A percentile compares a stretch with the other conserved stretches of the same genome.
Evolutionary conservation across 2,888 invertebrate genomes (phyloP).

Genomic region (Dicyrtomina minuta): DNA sequence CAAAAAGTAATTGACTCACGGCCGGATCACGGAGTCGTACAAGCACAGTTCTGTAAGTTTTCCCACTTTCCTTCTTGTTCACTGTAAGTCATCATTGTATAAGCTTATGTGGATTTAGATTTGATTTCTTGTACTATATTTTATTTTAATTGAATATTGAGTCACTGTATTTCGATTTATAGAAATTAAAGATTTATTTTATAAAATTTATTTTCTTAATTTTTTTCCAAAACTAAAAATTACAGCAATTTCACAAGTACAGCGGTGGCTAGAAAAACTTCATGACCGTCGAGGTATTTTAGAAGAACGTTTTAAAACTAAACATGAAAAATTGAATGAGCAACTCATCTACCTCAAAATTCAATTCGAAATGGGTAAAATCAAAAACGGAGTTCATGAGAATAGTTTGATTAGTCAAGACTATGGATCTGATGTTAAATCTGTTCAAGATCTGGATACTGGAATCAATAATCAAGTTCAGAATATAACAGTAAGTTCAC

Average conservation of each 20-base stretch:
- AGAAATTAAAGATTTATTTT: background rate
- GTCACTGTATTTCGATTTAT: background rate
- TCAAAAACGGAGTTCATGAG: slow-evolving; percentile 61
- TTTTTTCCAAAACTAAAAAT: too few relatives aligned
- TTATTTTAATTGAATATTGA: slow-evolving; percentile 1
- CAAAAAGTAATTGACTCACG: slow-evolving; percentile 70
- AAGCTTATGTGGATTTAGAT: background rate
- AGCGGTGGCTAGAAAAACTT: slow-evolving; percentile 72
- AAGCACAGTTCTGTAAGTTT: slow-evolving; percentile 60
- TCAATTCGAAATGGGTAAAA: slow-evolving; percentile 63
- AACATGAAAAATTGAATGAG: slow-evolving; percentile 76
- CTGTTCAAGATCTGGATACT: slow-evolving; percentile 30
- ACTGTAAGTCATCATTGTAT: background rate
- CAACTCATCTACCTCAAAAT: slow-evolving; percentile 69
- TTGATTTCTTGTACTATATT: background rate
- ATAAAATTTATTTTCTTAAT: background rate
- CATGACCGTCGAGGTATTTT: slow-evolving; percentile 73
- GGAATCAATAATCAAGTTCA: slow-evolving; percentile 31
- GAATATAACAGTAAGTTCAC: slow-evolving; percentile 14
- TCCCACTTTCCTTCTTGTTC: background rate
- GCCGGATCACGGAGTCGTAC: slow-evolving; percentile 64
- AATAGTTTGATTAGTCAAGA: background rate
- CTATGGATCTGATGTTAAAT: slow-evolving; percentile 13
- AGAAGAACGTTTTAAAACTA: slow-evolving; percentile 66
- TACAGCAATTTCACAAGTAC: slow-evolving; percentile 61